Evolutionary conservation across 2,888 invertebrate genomes (phyloP).

Genomic region (Pachydiplax longipennis): DNA sequence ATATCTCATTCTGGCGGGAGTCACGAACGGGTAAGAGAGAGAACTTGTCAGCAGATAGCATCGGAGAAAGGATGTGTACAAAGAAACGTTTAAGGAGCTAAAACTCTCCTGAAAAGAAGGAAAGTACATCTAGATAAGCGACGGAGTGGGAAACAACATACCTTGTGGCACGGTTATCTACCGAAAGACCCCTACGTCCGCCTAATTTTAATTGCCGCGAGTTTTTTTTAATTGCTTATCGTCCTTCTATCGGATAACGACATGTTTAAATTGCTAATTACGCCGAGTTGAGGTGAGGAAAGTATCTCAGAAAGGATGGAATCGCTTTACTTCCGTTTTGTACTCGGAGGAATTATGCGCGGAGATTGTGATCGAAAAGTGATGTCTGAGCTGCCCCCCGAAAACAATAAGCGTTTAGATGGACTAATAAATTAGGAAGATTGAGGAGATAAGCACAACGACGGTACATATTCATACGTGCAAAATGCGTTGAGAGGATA

Average conservation of each 20-base stretch:
- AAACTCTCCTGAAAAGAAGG: not conserved
- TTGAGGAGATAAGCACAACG: too few relatives aligned
- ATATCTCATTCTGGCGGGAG: slow-evolving; percentile 16
- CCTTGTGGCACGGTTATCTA: not conserved
- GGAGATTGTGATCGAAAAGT: too few relatives aligned
- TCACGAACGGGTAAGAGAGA: not conserved
- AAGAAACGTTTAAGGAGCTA: slow-evolving; percentile 22
- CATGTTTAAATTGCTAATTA: not conserved
- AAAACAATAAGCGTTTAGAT: too few relatives aligned
- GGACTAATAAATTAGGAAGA: too few relatives aligned
- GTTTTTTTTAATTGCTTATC: not conserved
- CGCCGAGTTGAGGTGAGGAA: not conserved
- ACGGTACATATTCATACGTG: too few relatives aligned
- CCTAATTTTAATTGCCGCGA: not conserved
- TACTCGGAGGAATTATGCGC: not conserved
- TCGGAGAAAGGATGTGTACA: slow-evolving; percentile 20
- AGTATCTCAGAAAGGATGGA: not conserved
- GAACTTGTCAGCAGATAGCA: slow-evolving; percentile 5
- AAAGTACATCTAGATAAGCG: not conserved
- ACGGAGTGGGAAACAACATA: not conserved
- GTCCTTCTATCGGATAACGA: not conserved
- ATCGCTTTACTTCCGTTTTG: not conserved
- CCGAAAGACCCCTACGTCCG: not conserved
- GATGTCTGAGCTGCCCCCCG: too few relatives aligned
- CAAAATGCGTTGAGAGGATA: too few relatives aligned